Evolutionary conservation across 2,113 vertebrate species (phyloP).

Genomic region (Megalops atlanticus): DNA sequence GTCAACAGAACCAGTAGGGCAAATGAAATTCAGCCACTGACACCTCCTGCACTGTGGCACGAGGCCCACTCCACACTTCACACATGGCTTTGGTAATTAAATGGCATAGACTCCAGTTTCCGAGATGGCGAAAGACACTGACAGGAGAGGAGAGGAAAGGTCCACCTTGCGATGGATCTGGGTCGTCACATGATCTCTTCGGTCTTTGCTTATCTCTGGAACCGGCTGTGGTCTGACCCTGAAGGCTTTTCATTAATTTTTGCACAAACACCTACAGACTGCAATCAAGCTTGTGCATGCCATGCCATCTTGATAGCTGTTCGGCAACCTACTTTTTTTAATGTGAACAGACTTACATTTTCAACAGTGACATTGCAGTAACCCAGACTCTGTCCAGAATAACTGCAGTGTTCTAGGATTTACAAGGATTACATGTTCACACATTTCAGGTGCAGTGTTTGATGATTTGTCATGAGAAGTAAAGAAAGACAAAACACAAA

Average conservation of each 20-base stretch:
- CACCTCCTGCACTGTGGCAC: constrained; percentile 26
- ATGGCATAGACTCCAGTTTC: constrained; percentile 32
- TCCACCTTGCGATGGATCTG: constrained; percentile 29
- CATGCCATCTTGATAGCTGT: constrained; percentile 27
- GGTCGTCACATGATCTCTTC: constrained; percentile 7
- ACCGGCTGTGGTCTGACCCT: constrained; percentile 25
- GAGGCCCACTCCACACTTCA: constrained; percentile 27
- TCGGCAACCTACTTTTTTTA: constrained; percentile 19
- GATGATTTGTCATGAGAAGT: too few relatives aligned
- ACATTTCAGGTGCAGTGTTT: too few relatives aligned
- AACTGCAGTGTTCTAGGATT: neutral
- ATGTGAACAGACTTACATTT: neutral
- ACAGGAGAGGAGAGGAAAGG: constrained; percentile 29
- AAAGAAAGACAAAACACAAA: too few relatives aligned
- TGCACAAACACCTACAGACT: constrained; percentile 27
- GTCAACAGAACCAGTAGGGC: constrained; percentile 48
- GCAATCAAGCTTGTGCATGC: constrained; percentile 27
- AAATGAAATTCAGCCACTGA: constrained; percentile 12
- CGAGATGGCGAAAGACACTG: neutral
- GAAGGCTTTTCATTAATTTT: constrained; percentile 37
- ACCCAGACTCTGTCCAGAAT: neutral
- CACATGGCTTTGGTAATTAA: constrained; percentile 35
- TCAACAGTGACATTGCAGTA: constrained; percentile 17
- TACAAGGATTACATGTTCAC: too few relatives aligned
- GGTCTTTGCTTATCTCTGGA: constrained; percentile 1